These are phyloP conservation scores for Drosophila niveifrons DNA, from an alignment of 2,888 invertebrate species.

Conservation along the genomic window DNA sequence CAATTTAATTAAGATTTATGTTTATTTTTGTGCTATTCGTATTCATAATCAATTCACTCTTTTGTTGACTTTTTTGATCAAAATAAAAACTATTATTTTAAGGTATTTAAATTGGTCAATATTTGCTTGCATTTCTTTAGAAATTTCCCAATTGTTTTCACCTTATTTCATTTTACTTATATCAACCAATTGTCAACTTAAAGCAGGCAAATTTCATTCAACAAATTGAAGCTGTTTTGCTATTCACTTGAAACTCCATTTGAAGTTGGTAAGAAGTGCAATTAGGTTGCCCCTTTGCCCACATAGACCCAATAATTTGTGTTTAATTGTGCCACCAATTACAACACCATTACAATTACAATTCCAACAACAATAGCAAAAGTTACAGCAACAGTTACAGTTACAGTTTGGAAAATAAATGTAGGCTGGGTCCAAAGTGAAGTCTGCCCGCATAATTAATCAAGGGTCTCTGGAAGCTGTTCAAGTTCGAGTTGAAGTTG, in stretches of 20 bases:
- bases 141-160: background rate
- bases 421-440: conserved; percentile 5
- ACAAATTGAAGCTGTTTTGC: background rate
- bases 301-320: conserved; percentile 53
- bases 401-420: conserved; percentile 18
- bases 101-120: background rate
- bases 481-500: conserved; percentile 9
- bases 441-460: conserved; percentile 67
- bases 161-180: background rate
- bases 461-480: conserved; percentile 37
- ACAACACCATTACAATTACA: conserved; percentile 59
- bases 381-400: conserved; percentile 4
- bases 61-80: no score
- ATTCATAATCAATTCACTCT: no score
- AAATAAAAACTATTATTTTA: background rate
- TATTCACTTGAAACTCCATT: conserved; percentile 9
- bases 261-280: conserved; percentile 22
- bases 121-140: background rate
- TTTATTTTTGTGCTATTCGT: no score
- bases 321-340: conserved; percentile 68
- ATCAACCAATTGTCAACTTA: background rate
- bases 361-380: conserved; percentile 16
- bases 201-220: background rate
- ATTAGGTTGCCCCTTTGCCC: conserved; percentile 21
- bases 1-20: no score